These are phyloP conservation scores for Anastrepha ludens DNA, from an alignment of 1,140 invertebrate species.

Conservation along the genomic window DNA sequence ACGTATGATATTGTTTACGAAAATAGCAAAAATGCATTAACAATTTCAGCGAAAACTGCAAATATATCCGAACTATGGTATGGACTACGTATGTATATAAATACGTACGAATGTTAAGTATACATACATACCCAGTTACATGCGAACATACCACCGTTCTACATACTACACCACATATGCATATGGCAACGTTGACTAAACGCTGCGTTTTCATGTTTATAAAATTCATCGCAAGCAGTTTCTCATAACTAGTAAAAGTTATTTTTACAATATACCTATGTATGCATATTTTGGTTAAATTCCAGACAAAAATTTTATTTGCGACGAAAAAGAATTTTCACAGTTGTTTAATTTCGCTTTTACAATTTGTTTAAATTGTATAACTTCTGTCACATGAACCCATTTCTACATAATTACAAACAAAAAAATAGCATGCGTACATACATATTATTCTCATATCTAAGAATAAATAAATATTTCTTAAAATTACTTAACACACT, in stretches of 20 bases:
- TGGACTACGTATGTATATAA: conserved; percentile 7
- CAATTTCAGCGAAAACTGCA: not conserved
- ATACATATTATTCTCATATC: not conserved
- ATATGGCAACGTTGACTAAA: not conserved
- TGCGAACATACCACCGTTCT: not conserved
- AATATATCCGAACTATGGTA: not conserved
- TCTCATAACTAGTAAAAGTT: not conserved
- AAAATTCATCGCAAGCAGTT: conserved; percentile 19
- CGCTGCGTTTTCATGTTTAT: not conserved
- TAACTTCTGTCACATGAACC: not conserved
- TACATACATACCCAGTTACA: not conserved
- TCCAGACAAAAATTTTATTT: not conserved
- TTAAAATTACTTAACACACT: too few species aligned
- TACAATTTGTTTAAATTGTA: not conserved
- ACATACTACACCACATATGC: too few species aligned
- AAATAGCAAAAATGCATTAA: conserved; percentile 21
- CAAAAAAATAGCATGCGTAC: not conserved
- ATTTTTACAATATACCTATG: not conserved
- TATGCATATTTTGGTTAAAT: not conserved
- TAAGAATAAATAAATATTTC: too few species aligned
- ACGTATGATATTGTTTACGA: not conserved
- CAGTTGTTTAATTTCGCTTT: not conserved
- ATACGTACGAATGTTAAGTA: not conserved
- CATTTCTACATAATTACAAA: not conserved
- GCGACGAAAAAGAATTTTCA: not conserved